Evolutionary conservation across 2,113 vertebrate species (phyloP).

Genomic region (Tachuris rubrigastra): DNA sequence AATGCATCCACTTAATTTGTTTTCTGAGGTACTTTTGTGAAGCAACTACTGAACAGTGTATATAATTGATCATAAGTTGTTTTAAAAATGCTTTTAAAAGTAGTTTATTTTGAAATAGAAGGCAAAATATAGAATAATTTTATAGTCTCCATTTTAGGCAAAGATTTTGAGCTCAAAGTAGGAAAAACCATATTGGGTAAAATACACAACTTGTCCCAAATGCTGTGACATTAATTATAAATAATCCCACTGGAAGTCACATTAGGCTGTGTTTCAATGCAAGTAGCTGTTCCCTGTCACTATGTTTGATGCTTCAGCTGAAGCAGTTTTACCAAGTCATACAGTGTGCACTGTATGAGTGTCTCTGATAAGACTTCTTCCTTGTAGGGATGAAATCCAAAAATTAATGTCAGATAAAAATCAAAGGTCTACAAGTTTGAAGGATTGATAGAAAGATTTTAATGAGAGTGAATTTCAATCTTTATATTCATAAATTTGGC

Average conservation of each 20-base stretch:
- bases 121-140: background rate
- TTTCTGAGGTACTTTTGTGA: background rate
- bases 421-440: slow-evolving; percentile 58
- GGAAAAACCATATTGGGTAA: background rate
- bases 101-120: background rate
- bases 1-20: background rate
- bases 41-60: background rate
- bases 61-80: background rate
- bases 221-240: slow-evolving; percentile 10
- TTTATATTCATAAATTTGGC: slow-evolving; percentile 46
- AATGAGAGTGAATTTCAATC: slow-evolving; percentile 57
- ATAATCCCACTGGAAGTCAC: slow-evolving; percentile 28
- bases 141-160: background rate
- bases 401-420: slow-evolving; percentile 71
- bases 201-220: background rate
- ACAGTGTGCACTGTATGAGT: slow-evolving; percentile 6
- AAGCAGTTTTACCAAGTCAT: slow-evolving; percentile 49
- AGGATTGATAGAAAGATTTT: slow-evolving; percentile 60
- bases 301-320: slow-evolving; percentile 45
- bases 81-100: background rate
- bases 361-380: slow-evolving; percentile 60
- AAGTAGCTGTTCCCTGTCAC: slow-evolving; percentile 24
- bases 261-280: slow-evolving; percentile 26
- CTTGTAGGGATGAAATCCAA: slow-evolving; percentile 52
- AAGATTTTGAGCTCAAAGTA: background rate